A percentile compares a stretch with the other conserved stretches of the same genome.
phyloP scores from a whole-genome alignment of 2,888 invertebrate genomes.

The Xylota segnis region DNA sequence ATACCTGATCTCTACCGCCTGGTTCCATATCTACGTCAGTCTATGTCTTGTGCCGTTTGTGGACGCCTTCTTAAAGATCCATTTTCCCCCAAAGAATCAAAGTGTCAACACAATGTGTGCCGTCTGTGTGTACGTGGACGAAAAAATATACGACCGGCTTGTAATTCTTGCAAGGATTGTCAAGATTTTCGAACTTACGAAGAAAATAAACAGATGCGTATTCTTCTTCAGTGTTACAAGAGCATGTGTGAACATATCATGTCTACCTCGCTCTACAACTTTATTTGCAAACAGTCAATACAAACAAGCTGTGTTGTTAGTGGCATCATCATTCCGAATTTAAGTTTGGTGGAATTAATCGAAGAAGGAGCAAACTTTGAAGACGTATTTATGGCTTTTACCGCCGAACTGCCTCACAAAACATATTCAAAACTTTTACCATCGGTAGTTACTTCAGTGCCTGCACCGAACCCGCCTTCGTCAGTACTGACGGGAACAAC shows the following conservation, averaged over 20 bases:
- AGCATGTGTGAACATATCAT: conserved; percentile 94
- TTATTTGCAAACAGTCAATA: conserved; percentile 83
- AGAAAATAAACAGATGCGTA: conserved; percentile 92
- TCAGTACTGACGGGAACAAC: conserved; percentile 20
- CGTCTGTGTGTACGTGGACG: conserved; percentile 92
- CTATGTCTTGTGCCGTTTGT: conserved; percentile 95
- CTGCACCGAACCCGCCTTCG: conserved; percentile 77
- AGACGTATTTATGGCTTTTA: conserved; percentile 90
- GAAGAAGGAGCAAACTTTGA: conserved; percentile 92
- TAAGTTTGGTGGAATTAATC: conserved; percentile 90
- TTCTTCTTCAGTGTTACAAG: conserved; percentile 94
- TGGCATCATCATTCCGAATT: conserved; percentile 81
- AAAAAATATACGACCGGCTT: conserved; percentile 93
- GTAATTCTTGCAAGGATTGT: conserved; percentile 94
- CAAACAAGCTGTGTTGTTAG: conserved; percentile 84
- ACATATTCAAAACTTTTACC: conserved; percentile 89
- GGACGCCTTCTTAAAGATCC: conserved; percentile 93
- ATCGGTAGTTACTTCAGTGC: conserved; percentile 86
- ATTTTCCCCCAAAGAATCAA: conserved; percentile 90
- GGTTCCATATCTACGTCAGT: conserved; percentile 93
- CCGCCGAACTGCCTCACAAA: conserved; percentile 88
- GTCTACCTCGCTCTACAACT: conserved; percentile 88
- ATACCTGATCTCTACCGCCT: conserved; percentile 93
- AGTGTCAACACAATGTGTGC: conserved; percentile 96
- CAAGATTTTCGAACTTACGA: conserved; percentile 91